Percentiles rank a stretch among this genome's conserved stretches.
Evolutionary conservation across 1,140 invertebrate genomes (phyloP).

Genomic region (Drosophila quadrilineata): DNA sequence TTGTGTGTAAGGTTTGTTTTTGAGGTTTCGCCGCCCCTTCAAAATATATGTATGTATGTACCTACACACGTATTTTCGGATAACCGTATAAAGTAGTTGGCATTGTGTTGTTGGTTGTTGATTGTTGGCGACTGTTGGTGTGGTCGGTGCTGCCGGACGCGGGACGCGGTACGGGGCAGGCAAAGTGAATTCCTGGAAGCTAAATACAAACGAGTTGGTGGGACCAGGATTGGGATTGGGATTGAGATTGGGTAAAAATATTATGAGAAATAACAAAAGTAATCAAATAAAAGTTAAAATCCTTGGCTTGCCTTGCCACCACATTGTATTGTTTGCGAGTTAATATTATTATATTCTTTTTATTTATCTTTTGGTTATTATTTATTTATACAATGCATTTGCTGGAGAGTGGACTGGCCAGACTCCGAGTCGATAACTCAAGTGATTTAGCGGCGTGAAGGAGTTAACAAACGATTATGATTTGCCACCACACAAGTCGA

Average conservation of each 20-base stretch:
- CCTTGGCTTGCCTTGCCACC: neutral
- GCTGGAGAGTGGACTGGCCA: constrained; percentile 17
- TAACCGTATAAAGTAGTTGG: no score
- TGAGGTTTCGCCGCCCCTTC: constrained; percentile 70
- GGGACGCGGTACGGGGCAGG: no score
- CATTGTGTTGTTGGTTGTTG: constrained; percentile 13
- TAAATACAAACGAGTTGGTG: constrained; percentile 54
- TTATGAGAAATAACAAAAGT: constrained; percentile 74
- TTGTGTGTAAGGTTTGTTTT: constrained; percentile 46
- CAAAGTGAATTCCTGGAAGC: constrained; percentile 49
- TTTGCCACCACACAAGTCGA: constrained; percentile 74
- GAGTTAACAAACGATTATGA: constrained; percentile 68
- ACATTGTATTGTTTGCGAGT: constrained; percentile 20
- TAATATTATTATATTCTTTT: constrained; percentile 50
- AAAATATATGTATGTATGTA: constrained; percentile 31
- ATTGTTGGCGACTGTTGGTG: constrained; percentile 37
- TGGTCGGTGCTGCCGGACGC: constrained; percentile 41
- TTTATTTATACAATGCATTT: constrained; percentile 46
- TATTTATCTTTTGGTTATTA: constrained; percentile 48
- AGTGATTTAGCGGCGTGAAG: constrained; percentile 51
- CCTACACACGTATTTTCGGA: no score
- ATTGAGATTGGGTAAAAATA: constrained; percentile 60
- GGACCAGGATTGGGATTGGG: no score
- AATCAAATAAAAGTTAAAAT: constrained; percentile 46
- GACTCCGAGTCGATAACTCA: neutral